A percentile compares a stretch with the other conserved stretches of the same genome.
phyloP scores from a whole-genome alignment of 2,888 invertebrate genomes.

The Stegophylla sp. region DNA sequence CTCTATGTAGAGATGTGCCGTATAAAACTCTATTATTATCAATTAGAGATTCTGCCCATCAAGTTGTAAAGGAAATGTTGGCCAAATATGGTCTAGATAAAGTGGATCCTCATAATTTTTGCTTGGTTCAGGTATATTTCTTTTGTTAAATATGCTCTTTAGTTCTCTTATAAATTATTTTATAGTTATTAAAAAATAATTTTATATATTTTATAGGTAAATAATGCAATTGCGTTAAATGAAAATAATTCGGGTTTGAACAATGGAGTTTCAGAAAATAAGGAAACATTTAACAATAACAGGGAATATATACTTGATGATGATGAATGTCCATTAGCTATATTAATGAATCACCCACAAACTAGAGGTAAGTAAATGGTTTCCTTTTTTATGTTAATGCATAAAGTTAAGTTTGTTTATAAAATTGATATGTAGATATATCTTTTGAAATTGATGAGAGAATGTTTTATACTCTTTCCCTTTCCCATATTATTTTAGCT shows the following conservation, averaged over 20 bases:
- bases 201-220: conserved; percentile 37
- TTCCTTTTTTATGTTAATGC: no score
- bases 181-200: not conserved
- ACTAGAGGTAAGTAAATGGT: conserved; percentile 76
- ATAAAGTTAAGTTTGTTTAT: no score
- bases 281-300: conserved; percentile 68
- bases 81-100: conserved; percentile 94
- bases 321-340: conserved; percentile 95
- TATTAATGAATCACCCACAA: conserved; percentile 87
- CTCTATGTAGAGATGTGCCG: conserved; percentile 93
- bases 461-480: no score
- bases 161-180: not conserved
- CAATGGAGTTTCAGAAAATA: conserved; percentile 64
- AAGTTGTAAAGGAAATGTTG: conserved; percentile 93
- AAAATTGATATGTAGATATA: no score
- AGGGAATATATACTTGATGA: conserved; percentile 94
- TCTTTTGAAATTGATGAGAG: no score
- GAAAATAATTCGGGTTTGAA: conserved; percentile 64
- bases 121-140: conserved; percentile 85
- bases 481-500: no score
- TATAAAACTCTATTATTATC: conserved; percentile 96
- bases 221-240: conserved; percentile 56
- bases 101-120: conserved; percentile 89
- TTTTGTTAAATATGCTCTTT: no score
- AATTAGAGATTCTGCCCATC: conserved; percentile 88